Evolutionary conservation across 2,797 vertebrate species (phyloP), one percentile per base, ranked within the genome.

Genomic region (Manis crassicaudata): DNA sequence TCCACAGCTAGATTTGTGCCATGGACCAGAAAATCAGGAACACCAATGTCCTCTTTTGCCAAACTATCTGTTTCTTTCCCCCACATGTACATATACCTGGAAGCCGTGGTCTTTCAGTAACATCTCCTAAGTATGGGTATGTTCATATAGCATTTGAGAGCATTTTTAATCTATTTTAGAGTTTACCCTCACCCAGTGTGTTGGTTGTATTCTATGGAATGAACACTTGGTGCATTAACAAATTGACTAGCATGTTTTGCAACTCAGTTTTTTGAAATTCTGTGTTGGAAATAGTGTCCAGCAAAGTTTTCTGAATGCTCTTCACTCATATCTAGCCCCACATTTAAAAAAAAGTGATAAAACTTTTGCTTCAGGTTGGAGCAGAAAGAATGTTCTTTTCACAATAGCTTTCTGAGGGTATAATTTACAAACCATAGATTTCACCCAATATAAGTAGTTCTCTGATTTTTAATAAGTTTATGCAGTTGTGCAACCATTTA

Each of bases 381-480:
- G 12, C 17, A 35, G 27, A 63, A 92, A 88, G 56, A 20, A 23
- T 37, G 58, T 84, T 76, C 20, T 50, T 65, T 81, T n/a, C 25
- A 67, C 60, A 46, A 86, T 50, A 75, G 25, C 18, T 90, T 90
- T 77, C 52, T 46, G 80, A 60, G 5, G 4, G 1, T 37, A 40
- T 52, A 70, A 63, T 77, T 92, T 37, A 77, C 0, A n/a, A 27
- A 54, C 3, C 4, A 29, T 52, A 60, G 35, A 86, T 65, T 92
- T 60, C 35, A 83, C 3, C 6, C 25, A 77, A 25, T 37, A 2
- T 82, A 89, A 92, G 5, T 32, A 87, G 70, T 56, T 83, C 7
- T 60, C 25, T 29, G 20, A n/a, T 86, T 79, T 90, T 90, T 73
- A 76, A 89, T 50, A 72, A 58, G 79, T 43, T 4, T 65, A 65